Conservation (phyloP, 92 coral and sea anemone species). For the Meandrina meandrites region DNA sequence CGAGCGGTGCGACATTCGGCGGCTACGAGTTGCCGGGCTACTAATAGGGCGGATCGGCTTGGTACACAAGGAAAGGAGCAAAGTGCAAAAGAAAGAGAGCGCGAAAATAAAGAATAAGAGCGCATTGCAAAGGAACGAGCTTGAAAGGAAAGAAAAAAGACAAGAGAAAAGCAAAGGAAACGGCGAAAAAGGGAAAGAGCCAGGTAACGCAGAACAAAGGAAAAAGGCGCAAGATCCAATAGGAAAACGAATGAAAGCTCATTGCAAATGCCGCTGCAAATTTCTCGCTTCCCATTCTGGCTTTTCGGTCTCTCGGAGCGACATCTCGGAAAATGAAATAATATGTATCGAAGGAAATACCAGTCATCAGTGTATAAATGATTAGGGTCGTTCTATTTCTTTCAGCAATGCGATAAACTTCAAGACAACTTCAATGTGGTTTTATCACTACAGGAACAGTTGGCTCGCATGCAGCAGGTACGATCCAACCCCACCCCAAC, state of each 20-base stretch:
- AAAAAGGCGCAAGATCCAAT: neutral
- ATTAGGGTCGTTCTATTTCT: neutral
- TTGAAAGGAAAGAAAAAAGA: too few species aligned
- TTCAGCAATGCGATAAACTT: slow-evolving; percentile 92
- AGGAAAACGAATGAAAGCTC: neutral
- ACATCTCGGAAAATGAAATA: neutral
- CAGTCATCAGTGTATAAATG: neutral
- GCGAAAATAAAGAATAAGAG: too few species aligned
- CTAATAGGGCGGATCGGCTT: too few species aligned
- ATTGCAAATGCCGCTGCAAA: neutral
- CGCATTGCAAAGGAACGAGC: too few species aligned
- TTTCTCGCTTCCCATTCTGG: neutral
- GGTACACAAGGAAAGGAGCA: too few species aligned
- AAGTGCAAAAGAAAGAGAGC: too few species aligned
- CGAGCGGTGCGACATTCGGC: too few species aligned
- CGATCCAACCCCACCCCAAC: neutral
- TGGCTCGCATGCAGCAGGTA: slow-evolving; percentile 97
- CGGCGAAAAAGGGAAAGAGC: too few species aligned
- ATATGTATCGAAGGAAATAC: neutral
- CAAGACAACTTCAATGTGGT: slow-evolving; percentile 96
- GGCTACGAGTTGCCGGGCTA: too few species aligned
- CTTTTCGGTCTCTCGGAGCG: neutral
- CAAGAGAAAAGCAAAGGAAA: too few species aligned
- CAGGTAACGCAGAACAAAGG: neutral
- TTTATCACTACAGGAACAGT: slow-evolving; percentile 89